Evolutionary conservation across 2,113 vertebrate species (phyloP), one percentile per base, ranked within the genome.

Genomic region (Pluvialis apricaria): DNA sequence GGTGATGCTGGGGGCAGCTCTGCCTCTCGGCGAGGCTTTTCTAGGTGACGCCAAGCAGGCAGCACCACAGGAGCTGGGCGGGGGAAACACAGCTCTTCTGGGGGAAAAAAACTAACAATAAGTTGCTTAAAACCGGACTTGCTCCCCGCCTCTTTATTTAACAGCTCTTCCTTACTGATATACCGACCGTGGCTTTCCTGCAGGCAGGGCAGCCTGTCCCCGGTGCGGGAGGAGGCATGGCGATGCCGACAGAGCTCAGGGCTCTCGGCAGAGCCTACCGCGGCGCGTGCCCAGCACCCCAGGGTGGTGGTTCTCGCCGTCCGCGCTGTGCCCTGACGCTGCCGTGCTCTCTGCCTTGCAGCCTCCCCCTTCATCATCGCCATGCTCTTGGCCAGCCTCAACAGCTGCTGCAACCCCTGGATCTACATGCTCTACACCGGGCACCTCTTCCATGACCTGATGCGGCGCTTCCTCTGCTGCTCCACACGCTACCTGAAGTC

Each of bases 341-440:
- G 31, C 60, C 5, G 0, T 7, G 42, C 52, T 72, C 49, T n/a
- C 5, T 95, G 65, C 55, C 72, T 24, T 44, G 31, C 98, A 99
- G 99, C 98, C 61, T 98, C 98, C 1, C 97, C 98, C 9, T 99
- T 99, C 97, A 99, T 99, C 98, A 99, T 99, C 2, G 98, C 98
- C 96, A 99, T 99, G 98, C 97, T 99, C 58, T 97, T 99, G 96
- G 99, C 99, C 95, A 99, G 99, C 93, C 98, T 99, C 87, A 99
- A 99, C 98, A 99, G 99, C 98, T 99, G 99, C 97, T 99, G 99
- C 90, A 99, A 99, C 97, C 99, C 99, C 36, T 99, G 99, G 99
- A 99, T 99, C 98, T 99, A 99, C 98, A 98, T 99, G 99, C 98
- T 99, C 47, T 99, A 99, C 94, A 99, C 98, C 0, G 99, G 99